These are phyloP conservation scores for Clepsis dumicolana DNA, from an alignment of 2,888 invertebrate species.

Conservation along the genomic window DNA sequence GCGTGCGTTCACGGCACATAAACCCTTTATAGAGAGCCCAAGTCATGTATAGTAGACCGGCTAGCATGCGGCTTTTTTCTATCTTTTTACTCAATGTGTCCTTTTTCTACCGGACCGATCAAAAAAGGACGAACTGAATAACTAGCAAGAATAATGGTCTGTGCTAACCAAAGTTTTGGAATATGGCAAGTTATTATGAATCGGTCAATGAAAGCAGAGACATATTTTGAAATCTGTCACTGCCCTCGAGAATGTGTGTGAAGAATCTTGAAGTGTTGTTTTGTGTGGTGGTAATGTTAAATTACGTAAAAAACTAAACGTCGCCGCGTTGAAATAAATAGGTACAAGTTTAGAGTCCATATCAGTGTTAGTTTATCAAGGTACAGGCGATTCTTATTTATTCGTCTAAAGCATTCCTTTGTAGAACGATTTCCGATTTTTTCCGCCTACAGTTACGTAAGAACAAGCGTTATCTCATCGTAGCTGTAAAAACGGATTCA, in stretches of 20 bases:
- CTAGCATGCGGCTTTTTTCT: not conserved
- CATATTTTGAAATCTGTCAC: not conserved
- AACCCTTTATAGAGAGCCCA: conserved; percentile 73
- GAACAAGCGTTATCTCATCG: not conserved
- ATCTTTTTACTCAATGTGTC: not conserved
- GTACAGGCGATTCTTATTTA: not conserved
- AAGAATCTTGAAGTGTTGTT: not conserved
- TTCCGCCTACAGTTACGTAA: not conserved
- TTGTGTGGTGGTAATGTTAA: not conserved
- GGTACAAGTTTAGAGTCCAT: too few relatives aligned
- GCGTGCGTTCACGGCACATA: conserved; percentile 73
- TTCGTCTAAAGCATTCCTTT: not conserved
- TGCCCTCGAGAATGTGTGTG: not conserved
- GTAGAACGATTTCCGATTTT: not conserved
- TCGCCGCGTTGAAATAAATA: too few relatives aligned
- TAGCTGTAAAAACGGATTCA: not conserved
- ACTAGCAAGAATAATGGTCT: not conserved
- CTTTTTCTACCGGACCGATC: not conserved
- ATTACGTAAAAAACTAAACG: too few relatives aligned
- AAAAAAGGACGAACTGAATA: not conserved
- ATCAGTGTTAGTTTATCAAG: too few relatives aligned
- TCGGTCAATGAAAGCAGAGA: not conserved
- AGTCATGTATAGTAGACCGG: conserved; percentile 31
- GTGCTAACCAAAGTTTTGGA: not conserved
- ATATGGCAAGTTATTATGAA: conserved; percentile 8